Conservation (phyloP, 64 coral and sea anemone genomes). For the Exaiptasia diaphana region DNA sequence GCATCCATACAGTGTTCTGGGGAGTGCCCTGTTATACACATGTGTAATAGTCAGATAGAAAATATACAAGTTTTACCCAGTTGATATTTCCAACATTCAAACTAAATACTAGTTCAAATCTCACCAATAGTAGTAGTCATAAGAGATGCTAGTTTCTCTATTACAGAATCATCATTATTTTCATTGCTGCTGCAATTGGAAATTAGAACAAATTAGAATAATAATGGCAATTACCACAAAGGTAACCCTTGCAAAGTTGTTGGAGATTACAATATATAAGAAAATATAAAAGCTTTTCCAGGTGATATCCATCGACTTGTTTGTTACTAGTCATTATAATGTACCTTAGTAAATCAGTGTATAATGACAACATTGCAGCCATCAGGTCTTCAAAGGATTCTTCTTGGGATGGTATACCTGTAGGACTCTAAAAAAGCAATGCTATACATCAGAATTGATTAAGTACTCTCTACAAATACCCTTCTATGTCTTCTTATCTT, state of each 20-base stretch:
- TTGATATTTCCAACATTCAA: not conserved
- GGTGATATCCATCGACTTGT: not conserved
- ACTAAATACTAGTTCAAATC: not conserved
- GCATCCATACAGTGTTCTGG: conserved; percentile 13
- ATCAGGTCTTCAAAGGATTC: not conserved
- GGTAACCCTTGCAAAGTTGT: no score
- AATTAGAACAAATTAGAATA: not conserved
- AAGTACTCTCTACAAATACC: not conserved
- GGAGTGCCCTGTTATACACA: not conserved
- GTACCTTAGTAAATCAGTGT: not conserved
- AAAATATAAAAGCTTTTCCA: not conserved
- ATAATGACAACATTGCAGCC: conserved; percentile 9
- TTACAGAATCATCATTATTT: not conserved
- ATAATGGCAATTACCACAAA: no score
- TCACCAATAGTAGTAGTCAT: conserved; percentile 3
- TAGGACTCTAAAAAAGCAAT: not conserved
- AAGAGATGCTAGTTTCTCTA: not conserved
- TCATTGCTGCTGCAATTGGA: not conserved
- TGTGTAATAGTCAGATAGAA: not conserved
- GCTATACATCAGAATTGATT: not conserved
- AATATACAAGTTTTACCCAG: not conserved
- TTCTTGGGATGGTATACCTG: not conserved
- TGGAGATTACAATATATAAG: not conserved
- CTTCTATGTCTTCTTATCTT: not conserved
- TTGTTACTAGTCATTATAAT: not conserved